These are phyloP conservation scores for Drosophila insularis DNA, from an alignment of 1,140 invertebrate genomes.

Conservation along the genomic window DNA sequence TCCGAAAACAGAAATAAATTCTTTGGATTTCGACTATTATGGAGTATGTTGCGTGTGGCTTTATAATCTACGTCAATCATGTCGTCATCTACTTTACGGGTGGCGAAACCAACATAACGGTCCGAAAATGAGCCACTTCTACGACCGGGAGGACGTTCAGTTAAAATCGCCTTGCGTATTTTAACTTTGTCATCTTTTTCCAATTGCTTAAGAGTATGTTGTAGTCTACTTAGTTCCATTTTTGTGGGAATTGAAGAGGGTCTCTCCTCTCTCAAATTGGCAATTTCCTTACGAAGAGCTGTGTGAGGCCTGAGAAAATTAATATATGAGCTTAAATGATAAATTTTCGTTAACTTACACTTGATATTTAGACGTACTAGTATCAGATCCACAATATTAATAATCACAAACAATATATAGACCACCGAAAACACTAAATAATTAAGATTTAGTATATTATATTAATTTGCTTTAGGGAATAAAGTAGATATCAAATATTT, in stretches of 20 bases:
- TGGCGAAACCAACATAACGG: slow-evolving; percentile 6
- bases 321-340: too few relatives aligned
- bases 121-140: neutral
- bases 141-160: neutral
- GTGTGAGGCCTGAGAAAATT: neutral
- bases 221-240: neutral
- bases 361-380: slow-evolving; percentile 26
- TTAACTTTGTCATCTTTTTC: neutral
- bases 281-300: neutral
- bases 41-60: slow-evolving; percentile 13
- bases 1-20: slow-evolving; percentile 37
- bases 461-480: neutral
- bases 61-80: slow-evolving; percentile 3
- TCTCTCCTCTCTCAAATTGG: neutral
- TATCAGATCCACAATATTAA: slow-evolving; percentile 41
- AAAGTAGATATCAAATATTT: neutral
- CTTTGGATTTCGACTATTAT: slow-evolving; percentile 29
- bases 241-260: neutral
- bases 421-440: slow-evolving; percentile 21
- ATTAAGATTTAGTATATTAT: neutral
- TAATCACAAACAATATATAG: slow-evolving; percentile 35
- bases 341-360: slow-evolving; percentile 28
- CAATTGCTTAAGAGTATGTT: neutral
- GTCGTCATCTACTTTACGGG: neutral
- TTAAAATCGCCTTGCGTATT: neutral